Base-by-base conservation (phyloP, 1,140 invertebrate genomes). In the Colletes latitarsis region DNA sequence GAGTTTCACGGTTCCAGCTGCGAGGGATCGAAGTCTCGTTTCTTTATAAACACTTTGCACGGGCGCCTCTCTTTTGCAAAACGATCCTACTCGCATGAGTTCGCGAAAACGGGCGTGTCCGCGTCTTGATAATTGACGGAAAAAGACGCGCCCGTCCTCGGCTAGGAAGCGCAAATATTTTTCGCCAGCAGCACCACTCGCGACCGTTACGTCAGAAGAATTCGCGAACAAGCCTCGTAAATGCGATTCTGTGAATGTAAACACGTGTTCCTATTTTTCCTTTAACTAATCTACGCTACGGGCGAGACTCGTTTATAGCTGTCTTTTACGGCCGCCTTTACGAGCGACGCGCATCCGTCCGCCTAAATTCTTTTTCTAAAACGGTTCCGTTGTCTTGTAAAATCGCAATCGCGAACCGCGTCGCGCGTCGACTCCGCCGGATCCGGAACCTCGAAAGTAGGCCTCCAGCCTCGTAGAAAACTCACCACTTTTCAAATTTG, bases 271-370 rank as follows among this genome's bases (percentile, higher is more conserved):
- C 68, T 64, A 78, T 78, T 78, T 78, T 78, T 78, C 60, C 39
- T 55, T 73, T 73, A 62, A 55, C 69, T 78, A 78, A 78, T 78
- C 77, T 64, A 55, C n/a, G 77, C 49, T 78, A 73, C 62, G 71
- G 71, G 77, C 41, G 19, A 15, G 43, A 69, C 52, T 72, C 69
- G 55, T 72, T 78, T 78, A 72, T 55, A 53, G 49, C 68, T 53
- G 60, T 17, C 58, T 64, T 78, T 78, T 78, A 78, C 39, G 77
- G n/a, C 60, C 49, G 39, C 4, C 46, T 78, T 78, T 73, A 78
- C 69, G 77, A 78, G 49, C 58, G 55, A 76, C 73, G 3, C 49
- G 10, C 12, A 14, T 43, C 12, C 68, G 53, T 77, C 21, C 57
- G n/a, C 9, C 67, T 12, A 49, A 77, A 70, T 77, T 70, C 53